A percentile compares a stretch with the other conserved stretches of the same genome.
phyloP scores from a whole-genome alignment of 2,888 invertebrate species.

The Trichopoda pennipes region DNA sequence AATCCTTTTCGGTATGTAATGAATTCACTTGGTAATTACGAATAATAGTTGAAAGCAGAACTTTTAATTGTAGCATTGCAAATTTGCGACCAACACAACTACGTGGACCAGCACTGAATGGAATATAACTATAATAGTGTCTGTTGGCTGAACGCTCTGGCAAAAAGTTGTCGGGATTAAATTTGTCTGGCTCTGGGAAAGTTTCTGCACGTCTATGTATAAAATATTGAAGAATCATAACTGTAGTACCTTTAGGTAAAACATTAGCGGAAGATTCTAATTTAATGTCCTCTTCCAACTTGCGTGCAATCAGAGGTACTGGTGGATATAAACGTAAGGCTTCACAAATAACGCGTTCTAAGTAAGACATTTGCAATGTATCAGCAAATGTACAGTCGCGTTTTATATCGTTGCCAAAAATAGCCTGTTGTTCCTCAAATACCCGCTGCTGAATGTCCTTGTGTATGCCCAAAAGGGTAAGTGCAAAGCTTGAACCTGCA shows the following conservation, averaged over 20 bases:
- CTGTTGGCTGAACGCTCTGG: slow-evolving; percentile 88
- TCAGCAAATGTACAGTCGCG: slow-evolving; percentile 89
- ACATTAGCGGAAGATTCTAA: slow-evolving; percentile 83
- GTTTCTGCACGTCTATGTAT: slow-evolving; percentile 86
- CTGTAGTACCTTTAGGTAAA: slow-evolving; percentile 87
- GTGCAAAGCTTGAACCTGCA: slow-evolving; percentile 92
- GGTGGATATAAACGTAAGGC: slow-evolving; percentile 89
- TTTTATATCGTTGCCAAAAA: slow-evolving; percentile 88
- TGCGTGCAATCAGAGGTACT: slow-evolving; percentile 89
- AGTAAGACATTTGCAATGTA: slow-evolving; percentile 89
- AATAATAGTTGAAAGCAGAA: slow-evolving; percentile 86
- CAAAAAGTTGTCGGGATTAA: slow-evolving; percentile 90
- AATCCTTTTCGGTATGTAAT: slow-evolving; percentile 85
- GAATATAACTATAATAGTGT: slow-evolving; percentile 90
- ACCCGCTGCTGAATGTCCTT: slow-evolving; percentile 89
- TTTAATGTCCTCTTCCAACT: slow-evolving; percentile 86
- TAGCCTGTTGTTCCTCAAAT: slow-evolving; percentile 87
- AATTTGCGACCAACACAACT: slow-evolving; percentile 90
- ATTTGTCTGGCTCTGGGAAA: slow-evolving; percentile 87
- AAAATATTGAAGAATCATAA: slow-evolving; percentile 85
- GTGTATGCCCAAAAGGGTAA: slow-evolving; percentile 90
- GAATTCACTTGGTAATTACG: slow-evolving; percentile 86
- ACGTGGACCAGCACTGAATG: slow-evolving; percentile 90
- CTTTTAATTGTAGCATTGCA: slow-evolving; percentile 88
- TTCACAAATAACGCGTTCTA: slow-evolving; percentile 90